A percentile compares a stretch with the other conserved stretches of the same genome.
phyloP scores from a whole-genome alignment of 1,140 invertebrate genomes.

The Drosophila kikkawai region DNA sequence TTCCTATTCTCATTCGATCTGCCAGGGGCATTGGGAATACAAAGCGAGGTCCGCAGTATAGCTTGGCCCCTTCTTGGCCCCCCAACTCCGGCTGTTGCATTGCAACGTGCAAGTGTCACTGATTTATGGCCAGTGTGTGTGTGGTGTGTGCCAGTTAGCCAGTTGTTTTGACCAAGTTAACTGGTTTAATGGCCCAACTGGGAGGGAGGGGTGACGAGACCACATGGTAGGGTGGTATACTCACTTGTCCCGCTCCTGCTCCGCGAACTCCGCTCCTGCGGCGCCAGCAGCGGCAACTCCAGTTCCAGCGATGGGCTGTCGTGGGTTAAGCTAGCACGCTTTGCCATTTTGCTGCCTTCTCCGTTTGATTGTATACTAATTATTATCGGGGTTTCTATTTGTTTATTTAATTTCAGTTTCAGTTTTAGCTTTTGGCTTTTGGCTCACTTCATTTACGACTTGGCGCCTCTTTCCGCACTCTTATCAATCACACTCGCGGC shows the following conservation, averaged over 20 bases:
- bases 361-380: conserved; percentile 51
- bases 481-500: conserved; percentile 55
- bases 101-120: conserved; percentile 78
- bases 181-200: conserved; percentile 69
- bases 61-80: neutral
- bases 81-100: conserved; percentile 30
- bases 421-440: neutral
- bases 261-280: conserved; percentile 57
- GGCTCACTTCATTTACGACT: conserved; percentile 56
- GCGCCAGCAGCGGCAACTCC: conserved; percentile 58
- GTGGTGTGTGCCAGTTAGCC: conserved; percentile 61
- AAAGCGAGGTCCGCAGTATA: conserved; percentile 18
- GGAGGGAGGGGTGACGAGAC: neutral
- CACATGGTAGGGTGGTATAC: conserved; percentile 35
- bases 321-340: conserved; percentile 51
- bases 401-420: conserved; percentile 8
- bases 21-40: conserved; percentile 14
- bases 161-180: conserved; percentile 76
- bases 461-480: conserved; percentile 52
- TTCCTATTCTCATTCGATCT: conserved; percentile 57
- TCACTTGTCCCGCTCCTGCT: conserved; percentile 62
- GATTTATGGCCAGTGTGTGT: conserved; percentile 67
- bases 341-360: conserved; percentile 46
- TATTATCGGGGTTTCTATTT: conserved; percentile 38
- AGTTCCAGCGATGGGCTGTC: conserved; percentile 49